phyloP scores from a whole-genome alignment of 2,113 vertebrate genomes.

The Vombatus ursinus region DNA sequence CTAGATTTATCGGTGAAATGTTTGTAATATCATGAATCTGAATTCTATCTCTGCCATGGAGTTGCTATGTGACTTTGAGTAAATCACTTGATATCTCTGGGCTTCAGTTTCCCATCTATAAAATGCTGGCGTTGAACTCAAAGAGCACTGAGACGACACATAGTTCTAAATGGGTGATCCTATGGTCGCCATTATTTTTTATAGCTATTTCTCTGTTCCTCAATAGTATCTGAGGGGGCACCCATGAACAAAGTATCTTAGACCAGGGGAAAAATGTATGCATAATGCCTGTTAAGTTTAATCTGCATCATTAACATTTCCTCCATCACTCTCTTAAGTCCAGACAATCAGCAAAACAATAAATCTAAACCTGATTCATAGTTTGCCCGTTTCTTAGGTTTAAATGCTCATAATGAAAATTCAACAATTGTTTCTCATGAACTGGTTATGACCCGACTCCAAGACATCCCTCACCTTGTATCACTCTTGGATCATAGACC shows the following conservation, averaged over 20 bases:
- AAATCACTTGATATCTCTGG: not conserved
- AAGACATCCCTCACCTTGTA: not conserved
- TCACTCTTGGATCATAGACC: not conserved
- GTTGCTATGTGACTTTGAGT: no score
- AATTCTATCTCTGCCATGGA: no score
- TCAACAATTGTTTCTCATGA: not conserved
- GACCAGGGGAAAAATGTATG: not conserved
- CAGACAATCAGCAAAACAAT: not conserved
- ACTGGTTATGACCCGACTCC: not conserved
- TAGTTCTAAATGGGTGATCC: not conserved
- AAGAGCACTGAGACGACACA: no score
- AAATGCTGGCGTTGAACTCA: accelerated
- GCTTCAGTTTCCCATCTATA: not conserved
- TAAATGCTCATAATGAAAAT: not conserved
- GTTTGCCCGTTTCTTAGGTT: not conserved
- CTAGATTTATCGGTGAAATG: not conserved
- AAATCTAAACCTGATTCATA: not conserved
- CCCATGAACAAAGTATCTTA: not conserved
- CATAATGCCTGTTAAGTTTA: not conserved
- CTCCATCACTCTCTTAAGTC: not conserved
- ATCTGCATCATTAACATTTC: not conserved
- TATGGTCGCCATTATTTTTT: not conserved
- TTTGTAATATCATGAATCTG: not conserved
- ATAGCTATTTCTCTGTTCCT: not conserved
- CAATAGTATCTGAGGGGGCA: not conserved